A percentile compares a stretch with the other conserved stretches of the same genome.
phyloP scores from a whole-genome alignment of 2,113 vertebrate genomes.

The Elachura formosa region DNA sequence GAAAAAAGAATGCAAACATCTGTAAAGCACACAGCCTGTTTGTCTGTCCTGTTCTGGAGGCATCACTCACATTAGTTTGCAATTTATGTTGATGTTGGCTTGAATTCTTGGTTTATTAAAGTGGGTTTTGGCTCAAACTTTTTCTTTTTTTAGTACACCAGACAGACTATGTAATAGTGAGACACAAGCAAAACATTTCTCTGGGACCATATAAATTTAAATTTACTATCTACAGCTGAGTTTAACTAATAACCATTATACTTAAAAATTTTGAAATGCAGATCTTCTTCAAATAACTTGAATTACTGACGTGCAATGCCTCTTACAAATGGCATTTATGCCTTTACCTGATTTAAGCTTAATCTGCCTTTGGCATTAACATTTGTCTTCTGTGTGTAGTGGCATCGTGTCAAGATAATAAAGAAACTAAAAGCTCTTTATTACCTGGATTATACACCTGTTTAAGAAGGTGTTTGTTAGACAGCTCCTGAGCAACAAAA shows the following conservation, averaged over 20 bases:
- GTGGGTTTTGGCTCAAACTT: background rate
- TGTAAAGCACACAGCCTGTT: background rate
- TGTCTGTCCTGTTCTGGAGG: background rate
- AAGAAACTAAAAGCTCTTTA: background rate
- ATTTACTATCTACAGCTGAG: background rate
- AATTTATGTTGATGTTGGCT: background rate
- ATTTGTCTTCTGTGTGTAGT: background rate
- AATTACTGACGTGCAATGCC: background rate
- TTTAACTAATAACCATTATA: background rate
- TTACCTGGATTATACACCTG: background rate
- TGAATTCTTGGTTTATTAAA: background rate
- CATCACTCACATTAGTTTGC: background rate
- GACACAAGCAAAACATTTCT: background rate
- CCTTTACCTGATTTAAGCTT: background rate
- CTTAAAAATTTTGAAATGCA: background rate
- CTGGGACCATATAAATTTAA: background rate
- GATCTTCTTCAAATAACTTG: background rate
- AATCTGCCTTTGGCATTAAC: background rate
- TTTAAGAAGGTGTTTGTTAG: background rate
- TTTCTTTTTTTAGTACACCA: background rate
- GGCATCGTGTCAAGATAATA: background rate
- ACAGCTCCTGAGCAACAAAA: background rate
- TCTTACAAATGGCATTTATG: accelerated
- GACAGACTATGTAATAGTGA: background rate
- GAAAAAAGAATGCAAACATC: background rate